phyloP scores from a whole-genome alignment of 2,797 vertebrate species.

The Morelia viridis region DNA sequence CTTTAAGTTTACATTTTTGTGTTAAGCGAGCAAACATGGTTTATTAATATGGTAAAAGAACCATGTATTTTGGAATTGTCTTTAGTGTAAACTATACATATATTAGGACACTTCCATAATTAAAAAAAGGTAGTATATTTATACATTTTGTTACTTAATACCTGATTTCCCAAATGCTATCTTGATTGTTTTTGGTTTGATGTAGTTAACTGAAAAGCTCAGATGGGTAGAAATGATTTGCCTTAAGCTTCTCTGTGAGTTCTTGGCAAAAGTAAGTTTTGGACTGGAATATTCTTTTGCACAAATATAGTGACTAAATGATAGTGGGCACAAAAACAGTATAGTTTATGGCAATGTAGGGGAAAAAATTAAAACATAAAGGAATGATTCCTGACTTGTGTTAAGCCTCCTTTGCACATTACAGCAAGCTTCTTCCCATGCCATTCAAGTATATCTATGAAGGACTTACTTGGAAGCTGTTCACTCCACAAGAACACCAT shows the following conservation, averaged over 20 bases:
- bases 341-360: not conserved
- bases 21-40: not conserved
- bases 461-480: not conserved
- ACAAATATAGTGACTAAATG: not conserved
- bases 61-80: not conserved
- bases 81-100: not conserved
- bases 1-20: not conserved
- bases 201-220: not conserved
- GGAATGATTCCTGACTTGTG: not conserved
- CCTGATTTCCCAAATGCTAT: not conserved
- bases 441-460: not conserved
- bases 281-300: not conserved
- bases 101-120: not conserved
- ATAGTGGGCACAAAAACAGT: not conserved
- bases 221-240: not conserved
- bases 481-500: not conserved
- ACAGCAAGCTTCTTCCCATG: not conserved
- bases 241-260: not conserved
- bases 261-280: not conserved
- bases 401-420: not conserved
- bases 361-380: not conserved
- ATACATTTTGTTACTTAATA: not conserved
- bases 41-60: not conserved
- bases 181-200: not conserved
- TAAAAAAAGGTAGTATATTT: not conserved